phyloP scores from a whole-genome alignment of 2,888 invertebrate genomes.

The Pegoplata infirma region DNA sequence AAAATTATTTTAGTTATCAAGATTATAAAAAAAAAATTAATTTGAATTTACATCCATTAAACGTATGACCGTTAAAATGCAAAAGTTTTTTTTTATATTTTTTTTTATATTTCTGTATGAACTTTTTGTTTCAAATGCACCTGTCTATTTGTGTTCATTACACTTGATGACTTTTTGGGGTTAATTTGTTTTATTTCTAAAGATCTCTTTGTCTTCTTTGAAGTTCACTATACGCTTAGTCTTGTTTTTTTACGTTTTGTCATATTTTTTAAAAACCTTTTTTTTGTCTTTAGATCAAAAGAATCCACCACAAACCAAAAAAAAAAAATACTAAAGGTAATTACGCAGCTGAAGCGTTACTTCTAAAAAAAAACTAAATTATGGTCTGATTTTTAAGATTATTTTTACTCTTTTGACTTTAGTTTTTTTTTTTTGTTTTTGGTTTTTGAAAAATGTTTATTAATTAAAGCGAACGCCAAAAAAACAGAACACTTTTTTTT shows the following conservation, averaged over 20 bases:
- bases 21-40: neutral
- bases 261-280: slow-evolving; percentile 1
- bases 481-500: neutral
- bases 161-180: slow-evolving; percentile 61
- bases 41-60: neutral
- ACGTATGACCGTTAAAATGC: neutral
- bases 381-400: slow-evolving; percentile 20
- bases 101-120: too few relatives aligned
- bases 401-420: neutral
- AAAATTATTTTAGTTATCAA: neutral
- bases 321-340: neutral
- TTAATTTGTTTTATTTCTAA: slow-evolving; percentile 49
- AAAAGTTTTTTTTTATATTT: too few relatives aligned
- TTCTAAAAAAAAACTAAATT: slow-evolving; percentile 18
- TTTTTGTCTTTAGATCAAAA: neutral
- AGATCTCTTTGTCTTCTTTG: neutral
- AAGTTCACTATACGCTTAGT: too few relatives aligned
- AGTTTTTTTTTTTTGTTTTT: neutral
- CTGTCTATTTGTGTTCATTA: slow-evolving; percentile 12
- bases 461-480: slow-evolving; percentile 36
- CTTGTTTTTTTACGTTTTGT: slow-evolving; percentile 20
- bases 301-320: neutral
- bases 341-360: slow-evolving; percentile 39
- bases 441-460: slow-evolving; percentile 9
- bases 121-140: neutral